Percentiles rank a stretch among this genome's conserved stretches.
Conservation (phyloP, 2,797 vertebrate species). For the Nasua narica region DNA sequence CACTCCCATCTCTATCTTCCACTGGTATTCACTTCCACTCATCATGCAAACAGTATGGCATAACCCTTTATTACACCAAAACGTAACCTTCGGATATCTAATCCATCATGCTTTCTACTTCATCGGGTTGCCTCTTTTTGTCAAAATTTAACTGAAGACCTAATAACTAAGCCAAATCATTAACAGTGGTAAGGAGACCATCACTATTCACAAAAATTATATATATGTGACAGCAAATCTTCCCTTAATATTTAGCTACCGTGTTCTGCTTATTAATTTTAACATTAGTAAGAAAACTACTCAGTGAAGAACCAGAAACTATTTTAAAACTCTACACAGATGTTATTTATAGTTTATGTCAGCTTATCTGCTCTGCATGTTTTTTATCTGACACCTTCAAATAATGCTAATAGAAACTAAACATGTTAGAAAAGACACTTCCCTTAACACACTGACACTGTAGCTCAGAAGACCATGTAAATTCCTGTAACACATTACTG, state of each 20-base stretch:
- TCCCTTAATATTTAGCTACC: slow-evolving; percentile 69
- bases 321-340: slow-evolving; percentile 82
- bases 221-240: slow-evolving; percentile 28
- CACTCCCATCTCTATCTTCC: neutral
- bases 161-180: neutral
- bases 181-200: neutral
- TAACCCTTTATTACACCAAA: neutral
- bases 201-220: slow-evolving; percentile 1
- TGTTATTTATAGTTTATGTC: slow-evolving; percentile 83
- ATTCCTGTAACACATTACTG: neutral
- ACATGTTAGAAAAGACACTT: slow-evolving; percentile 11
- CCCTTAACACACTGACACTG: neutral
- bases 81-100: neutral
- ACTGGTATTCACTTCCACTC: neutral
- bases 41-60: neutral
- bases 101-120: neutral
- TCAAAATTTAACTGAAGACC: slow-evolving; percentile 30
- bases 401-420: slow-evolving; percentile 74
- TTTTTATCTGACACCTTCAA: slow-evolving; percentile 81
- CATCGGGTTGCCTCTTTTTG: neutral
- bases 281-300: slow-evolving; percentile 78
- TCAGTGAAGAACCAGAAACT: slow-evolving; percentile 81
- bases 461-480: neutral
- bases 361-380: slow-evolving; percentile 81
- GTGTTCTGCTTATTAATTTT: slow-evolving; percentile 75